Base-by-base conservation (phyloP, 1,140 invertebrate genomes). In the Agraylea sexmaculata region DNA sequence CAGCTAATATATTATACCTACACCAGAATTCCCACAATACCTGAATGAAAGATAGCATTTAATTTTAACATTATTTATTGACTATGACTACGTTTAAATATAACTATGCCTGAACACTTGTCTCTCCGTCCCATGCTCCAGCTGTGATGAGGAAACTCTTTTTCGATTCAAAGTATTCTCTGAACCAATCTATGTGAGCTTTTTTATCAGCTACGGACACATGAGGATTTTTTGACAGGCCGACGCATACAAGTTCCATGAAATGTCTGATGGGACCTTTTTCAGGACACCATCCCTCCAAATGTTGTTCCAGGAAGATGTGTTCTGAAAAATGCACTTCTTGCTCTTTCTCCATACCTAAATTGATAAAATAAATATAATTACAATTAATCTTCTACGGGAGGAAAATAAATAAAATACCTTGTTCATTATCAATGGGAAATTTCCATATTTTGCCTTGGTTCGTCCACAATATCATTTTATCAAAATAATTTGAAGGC, bases 341-440 rank as follows among this genome's bases (percentile, higher is more conserved):
- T 13, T 71, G 58, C 57, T 97, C 90, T 51, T 82, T 76, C 31
- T 81, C 77, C 55, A 89, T 57, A 43, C 81, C 83, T 87, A 52
- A 28, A 67, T n/a, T 68, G 42, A 36, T 47, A 54, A 38, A 36
- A 44, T 22, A 32, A 31, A 46, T 10, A 41, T 32, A 37, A 19
- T 28, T 45, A 31, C 13, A 46, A 39, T 36, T 34, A 21, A 46
- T 36, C 38, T 39, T 27, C 17, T n/a, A n/a, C n/a, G n/a, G n/a
- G n/a, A n/a, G n/a, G n/a, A n/a, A n/a, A 19, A 15, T 32, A n/a
- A 25, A 7, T 13, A 27, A 16, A 38, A 47, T 66, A 88, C 88
- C 93, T 75, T 88, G 82, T 67, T 98, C 93, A 71, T 99, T 99
- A 60, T 98, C 70, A 42, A 99, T 93, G 8, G 95, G 95, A 60